Conservation (phyloP, 2,113 vertebrate species). For the Redunca redunca region DNA sequence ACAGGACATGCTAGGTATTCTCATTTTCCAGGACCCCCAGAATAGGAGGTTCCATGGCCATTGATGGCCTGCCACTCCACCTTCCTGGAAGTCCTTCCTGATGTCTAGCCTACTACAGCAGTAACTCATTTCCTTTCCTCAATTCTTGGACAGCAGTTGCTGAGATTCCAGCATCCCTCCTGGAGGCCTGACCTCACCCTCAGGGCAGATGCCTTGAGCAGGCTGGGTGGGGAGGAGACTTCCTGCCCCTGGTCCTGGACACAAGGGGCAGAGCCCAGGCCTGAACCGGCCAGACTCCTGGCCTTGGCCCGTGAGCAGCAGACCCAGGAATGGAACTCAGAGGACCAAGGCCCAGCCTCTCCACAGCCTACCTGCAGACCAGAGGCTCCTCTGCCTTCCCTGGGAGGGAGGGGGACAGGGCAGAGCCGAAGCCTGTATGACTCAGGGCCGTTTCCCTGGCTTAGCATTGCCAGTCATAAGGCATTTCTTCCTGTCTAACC, state of each 20-base stretch:
- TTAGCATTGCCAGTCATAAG: background rate
- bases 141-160: background rate
- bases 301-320: background rate
- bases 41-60: background rate
- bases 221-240: background rate
- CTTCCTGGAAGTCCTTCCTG: background rate
- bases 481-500: background rate
- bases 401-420: background rate
- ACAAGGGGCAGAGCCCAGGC: background rate
- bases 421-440: background rate
- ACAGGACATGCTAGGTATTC: background rate
- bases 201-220: background rate
- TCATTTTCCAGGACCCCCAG: background rate
- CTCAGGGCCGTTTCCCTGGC: background rate
- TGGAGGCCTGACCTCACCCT: background rate
- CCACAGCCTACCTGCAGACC: background rate
- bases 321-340: background rate
- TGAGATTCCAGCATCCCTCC: background rate
- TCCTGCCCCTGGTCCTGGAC: background rate
- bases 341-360: background rate
- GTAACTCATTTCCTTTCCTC: constrained; percentile 4
- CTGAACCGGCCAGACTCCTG: background rate
- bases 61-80: background rate
- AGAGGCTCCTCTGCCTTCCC: background rate
- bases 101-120: background rate